Evolutionary conservation across 1,140 invertebrate species (phyloP), one percentile per base, ranked within the genome.

Genomic region (Aphaenogaster rudis): DNA sequence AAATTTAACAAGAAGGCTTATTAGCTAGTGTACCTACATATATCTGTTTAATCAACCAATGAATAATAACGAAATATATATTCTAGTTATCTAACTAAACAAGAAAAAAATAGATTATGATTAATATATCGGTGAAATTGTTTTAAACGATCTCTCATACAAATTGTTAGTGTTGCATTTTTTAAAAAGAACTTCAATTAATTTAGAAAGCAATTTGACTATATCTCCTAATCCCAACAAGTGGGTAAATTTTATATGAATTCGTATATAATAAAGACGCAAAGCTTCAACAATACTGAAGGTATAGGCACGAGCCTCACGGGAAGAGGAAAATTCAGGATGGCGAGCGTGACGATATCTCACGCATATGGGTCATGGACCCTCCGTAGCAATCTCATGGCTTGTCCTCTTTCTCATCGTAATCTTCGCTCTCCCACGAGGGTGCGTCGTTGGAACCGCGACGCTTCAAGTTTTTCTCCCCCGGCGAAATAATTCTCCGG

Each of bases 401-500:
- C 28, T n/a, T 13, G 36, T 54, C 48, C 64, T 36, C 69, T 39
- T 48, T 39, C 69, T 76, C 82, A 76, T 66, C 74, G 21, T 78
- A 79, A 79, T 86, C 72, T 67, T 79, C 48, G 15, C 64, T 50
- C 39, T 66, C 82, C 54, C 54, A 17, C 17, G 59, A 45, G 82
- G 45, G 79, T 74, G 33, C 54, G 57, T 84, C 80, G 36, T 84
- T 79, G 67, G 71, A 54, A 52, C 42, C 79, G 79, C 61, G 76
- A 57, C 42, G 48, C 48, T 63, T 82, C 80, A 74, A 74, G 69
- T 74, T 88, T 87, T 81, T 17, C 36, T 87, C 90, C 54, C 80
- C 67, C 69, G 9, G 64, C 85, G 84, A 86, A 91, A 91, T 91
- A 91, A 91, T 91, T 91, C 87, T 66, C 88, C 85, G 88, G 90